These are phyloP conservation scores for Adela reaumurella DNA, from an alignment of 2,888 invertebrate genomes.

Conservation along the genomic window DNA sequence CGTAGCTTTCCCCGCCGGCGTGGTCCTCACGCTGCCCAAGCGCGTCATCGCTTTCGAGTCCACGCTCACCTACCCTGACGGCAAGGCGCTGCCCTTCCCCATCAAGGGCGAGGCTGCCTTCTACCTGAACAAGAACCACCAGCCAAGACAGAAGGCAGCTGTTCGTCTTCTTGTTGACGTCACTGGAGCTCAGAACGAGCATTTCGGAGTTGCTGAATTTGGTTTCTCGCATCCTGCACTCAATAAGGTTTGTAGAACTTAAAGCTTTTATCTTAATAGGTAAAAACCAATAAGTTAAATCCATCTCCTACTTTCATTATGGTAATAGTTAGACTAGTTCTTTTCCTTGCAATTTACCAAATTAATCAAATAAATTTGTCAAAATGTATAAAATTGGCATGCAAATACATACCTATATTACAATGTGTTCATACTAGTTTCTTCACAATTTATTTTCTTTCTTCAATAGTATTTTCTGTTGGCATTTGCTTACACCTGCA, in stretches of 20 bases:
- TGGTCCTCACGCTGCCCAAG: conserved; percentile 64
- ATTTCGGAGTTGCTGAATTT: conserved; percentile 51
- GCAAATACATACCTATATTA: no score
- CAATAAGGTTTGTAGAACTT: conserved; percentile 53
- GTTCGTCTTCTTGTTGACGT: conserved; percentile 53
- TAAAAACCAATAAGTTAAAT: no score
- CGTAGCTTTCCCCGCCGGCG: conserved; percentile 42
- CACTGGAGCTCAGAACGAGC: conserved; percentile 39
- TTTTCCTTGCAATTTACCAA: no score
- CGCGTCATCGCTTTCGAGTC: conserved; percentile 64
- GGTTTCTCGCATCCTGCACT: conserved; percentile 67
- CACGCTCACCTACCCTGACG: conserved; percentile 38
- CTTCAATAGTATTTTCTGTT: no score
- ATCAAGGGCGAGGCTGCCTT: conserved; percentile 61
- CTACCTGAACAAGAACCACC: conserved; percentile 68
- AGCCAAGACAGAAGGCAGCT: conserved; percentile 65
- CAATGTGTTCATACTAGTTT: no score
- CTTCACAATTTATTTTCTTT: no score
- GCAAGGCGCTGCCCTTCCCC: conserved; percentile 50
- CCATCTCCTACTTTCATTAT: no score
- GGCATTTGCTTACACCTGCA: no score
- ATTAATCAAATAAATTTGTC: no score
- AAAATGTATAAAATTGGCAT: no score
- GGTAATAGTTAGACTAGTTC: no score
- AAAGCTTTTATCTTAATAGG: no score